Conservation (phyloP, 2,113 vertebrate genomes). For the Vulpes vulpes region DNA sequence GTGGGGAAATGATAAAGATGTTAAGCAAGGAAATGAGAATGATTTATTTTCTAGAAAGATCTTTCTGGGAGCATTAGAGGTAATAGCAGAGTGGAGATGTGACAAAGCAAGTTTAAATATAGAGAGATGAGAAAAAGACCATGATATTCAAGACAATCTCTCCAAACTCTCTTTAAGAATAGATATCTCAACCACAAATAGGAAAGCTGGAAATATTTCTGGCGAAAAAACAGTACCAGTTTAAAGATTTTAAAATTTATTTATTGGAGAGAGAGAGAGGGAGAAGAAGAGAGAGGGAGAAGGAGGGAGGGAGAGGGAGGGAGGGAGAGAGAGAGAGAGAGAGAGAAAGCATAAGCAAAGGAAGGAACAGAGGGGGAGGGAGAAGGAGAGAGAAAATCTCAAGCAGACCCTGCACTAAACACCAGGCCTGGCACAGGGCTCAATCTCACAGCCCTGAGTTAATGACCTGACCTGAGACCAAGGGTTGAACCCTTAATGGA, state of each 20-base stretch:
- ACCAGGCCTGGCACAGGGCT: neutral
- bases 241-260: slow-evolving; percentile 19
- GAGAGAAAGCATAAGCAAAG: neutral
- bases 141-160: neutral
- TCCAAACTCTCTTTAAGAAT: neutral
- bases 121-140: neutral
- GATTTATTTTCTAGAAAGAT: neutral
- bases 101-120: neutral
- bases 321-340: neutral
- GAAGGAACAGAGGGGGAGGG: neutral
- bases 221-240: neutral
- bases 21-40: neutral
- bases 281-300: neutral
- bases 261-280: neutral
- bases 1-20: neutral
- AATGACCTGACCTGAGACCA: neutral
- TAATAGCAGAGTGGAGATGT: neutral
- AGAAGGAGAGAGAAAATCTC: neutral
- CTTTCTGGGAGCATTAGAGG: neutral
- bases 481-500: neutral
- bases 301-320: neutral
- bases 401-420: neutral
- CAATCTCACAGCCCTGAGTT: neutral
- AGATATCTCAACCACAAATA: neutral
- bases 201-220: neutral